Conservation (phyloP, 2,888 invertebrate genomes). For the Dynastes maya region DNA sequence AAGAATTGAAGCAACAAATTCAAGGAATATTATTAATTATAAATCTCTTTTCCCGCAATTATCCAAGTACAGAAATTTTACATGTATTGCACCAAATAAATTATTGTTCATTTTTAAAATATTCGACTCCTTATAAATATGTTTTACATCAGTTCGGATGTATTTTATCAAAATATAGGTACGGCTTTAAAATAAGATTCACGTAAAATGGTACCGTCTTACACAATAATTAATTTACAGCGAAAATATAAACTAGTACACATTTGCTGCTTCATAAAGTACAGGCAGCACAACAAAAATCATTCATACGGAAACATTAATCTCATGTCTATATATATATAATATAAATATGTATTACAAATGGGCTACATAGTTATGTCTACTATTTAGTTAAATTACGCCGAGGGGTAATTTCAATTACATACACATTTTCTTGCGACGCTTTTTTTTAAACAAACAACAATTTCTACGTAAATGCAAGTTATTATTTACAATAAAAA, state of each 20-base stretch:
- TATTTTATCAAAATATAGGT: background rate
- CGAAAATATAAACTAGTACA: slow-evolving; percentile 33
- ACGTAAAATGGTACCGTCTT: background rate
- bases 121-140: no score
- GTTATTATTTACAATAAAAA: slow-evolving; percentile 46
- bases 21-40: no score
- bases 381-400: slow-evolving; percentile 38
- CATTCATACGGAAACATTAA: slow-evolving; percentile 41
- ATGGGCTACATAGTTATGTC: slow-evolving; percentile 41
- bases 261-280: slow-evolving; percentile 31
- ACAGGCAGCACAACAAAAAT: slow-evolving; percentile 36
- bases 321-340: slow-evolving; percentile 38
- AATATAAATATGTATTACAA: slow-evolving; percentile 46
- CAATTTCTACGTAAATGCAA: slow-evolving; percentile 45
- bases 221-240: slow-evolving; percentile 25
- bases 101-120: no score
- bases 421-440: slow-evolving; percentile 40
- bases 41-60: no score
- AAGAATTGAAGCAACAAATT: no score
- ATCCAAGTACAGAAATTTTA: no score
- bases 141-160: no score
- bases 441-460: slow-evolving; percentile 33
- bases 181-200: background rate
- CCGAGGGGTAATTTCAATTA: slow-evolving; percentile 40
- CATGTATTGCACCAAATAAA: no score